Percentiles rank a stretch among this genome's conserved stretches.
phyloP scores from a whole-genome alignment of 2,888 invertebrate species.

The Teleiodes luculella region DNA sequence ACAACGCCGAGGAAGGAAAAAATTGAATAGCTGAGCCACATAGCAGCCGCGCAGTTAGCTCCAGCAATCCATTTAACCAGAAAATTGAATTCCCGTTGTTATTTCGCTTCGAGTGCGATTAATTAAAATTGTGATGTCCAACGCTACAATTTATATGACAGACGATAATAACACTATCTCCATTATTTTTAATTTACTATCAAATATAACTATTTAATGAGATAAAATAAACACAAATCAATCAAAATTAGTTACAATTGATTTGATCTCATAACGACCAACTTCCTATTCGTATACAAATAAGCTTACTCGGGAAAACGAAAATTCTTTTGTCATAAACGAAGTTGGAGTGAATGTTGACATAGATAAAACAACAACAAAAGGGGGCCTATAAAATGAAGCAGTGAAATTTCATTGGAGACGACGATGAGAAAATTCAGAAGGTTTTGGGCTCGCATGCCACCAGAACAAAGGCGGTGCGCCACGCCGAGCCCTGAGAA shows the following conservation, averaged over 20 bases:
- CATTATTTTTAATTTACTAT: no score
- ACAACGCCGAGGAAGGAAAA: constrained; percentile 27
- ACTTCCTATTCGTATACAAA: neutral
- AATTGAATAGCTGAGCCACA: constrained; percentile 30
- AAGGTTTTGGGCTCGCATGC: constrained; percentile 53
- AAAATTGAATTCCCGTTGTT: constrained; percentile 62
- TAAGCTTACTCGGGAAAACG: neutral
- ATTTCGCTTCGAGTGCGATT: constrained; percentile 46
- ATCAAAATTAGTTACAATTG: no score
- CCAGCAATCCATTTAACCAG: constrained; percentile 53
- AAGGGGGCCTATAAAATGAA: constrained; percentile 42
- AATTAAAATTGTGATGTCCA: constrained; percentile 47
- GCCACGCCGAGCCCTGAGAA: constrained; percentile 46
- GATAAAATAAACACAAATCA: no score
- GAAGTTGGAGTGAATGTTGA: constrained; percentile 24
- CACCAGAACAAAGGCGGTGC: constrained; percentile 58
- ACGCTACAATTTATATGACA: constrained; percentile 29
- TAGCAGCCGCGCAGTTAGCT: constrained; percentile 36
- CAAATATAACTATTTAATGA: no score
- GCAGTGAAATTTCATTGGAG: constrained; percentile 54
- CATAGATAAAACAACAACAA: constrained; percentile 48
- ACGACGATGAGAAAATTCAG: constrained; percentile 45
- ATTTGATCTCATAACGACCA: neutral
- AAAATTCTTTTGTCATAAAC: constrained; percentile 6
- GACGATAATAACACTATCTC: constrained; percentile 4